These are phyloP conservation scores for Serilophus lunatus DNA, from an alignment of 2,113 vertebrate species.

Conservation along the genomic window DNA sequence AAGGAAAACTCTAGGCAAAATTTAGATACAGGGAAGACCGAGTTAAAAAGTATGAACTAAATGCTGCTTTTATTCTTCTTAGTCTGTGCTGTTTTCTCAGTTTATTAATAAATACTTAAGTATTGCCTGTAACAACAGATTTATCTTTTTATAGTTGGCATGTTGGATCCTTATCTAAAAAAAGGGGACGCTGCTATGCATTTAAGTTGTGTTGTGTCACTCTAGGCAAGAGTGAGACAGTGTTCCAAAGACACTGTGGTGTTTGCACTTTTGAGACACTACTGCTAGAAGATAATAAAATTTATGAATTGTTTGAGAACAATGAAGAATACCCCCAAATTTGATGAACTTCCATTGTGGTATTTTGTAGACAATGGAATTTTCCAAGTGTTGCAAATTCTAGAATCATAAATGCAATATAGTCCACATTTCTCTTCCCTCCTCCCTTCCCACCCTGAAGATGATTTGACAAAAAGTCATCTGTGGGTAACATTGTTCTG, in stretches of 20 bases:
- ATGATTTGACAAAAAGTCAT: neutral
- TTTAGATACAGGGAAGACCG: neutral
- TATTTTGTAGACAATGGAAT: neutral
- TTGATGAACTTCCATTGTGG: neutral
- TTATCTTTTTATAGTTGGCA: neutral
- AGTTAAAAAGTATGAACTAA: neutral
- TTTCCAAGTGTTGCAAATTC: neutral
- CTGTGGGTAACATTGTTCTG: neutral
- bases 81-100: neutral
- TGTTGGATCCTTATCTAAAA: neutral
- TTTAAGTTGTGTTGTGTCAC: neutral
- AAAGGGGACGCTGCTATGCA: neutral
- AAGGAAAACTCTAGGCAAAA: neutral
- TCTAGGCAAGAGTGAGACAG: neutral
- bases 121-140: neutral
- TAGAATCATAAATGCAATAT: neutral
- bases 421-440: neutral
- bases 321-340: neutral
- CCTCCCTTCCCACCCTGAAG: neutral
- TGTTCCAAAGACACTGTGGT: neutral
- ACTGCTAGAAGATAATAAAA: neutral
- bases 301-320: neutral
- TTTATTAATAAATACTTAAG: neutral
- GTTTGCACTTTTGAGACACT: neutral
- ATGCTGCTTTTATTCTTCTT: neutral